phyloP scores from a whole-genome alignment of 2,113 vertebrate genomes.

The Lophochroa leadbeateri region DNA sequence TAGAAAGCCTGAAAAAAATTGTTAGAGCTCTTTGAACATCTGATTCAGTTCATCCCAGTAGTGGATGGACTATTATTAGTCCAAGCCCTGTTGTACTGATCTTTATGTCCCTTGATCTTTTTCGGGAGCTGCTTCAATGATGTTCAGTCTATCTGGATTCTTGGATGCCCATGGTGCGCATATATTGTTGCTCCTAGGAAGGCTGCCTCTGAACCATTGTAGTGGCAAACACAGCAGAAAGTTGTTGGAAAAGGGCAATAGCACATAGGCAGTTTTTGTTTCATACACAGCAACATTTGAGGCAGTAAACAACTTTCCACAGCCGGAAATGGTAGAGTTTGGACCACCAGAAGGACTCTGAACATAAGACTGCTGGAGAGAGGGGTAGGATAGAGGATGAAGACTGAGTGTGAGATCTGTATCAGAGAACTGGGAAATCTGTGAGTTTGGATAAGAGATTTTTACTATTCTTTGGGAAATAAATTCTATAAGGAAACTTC shows the following conservation, averaged over 20 bases:
- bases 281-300: neutral
- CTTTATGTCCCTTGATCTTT: slow-evolving; percentile 1
- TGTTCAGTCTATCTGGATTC: neutral
- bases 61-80: slow-evolving; percentile 11
- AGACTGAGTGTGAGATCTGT: neutral
- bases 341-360: neutral
- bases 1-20: neutral
- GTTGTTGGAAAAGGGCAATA: neutral
- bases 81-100: neutral
- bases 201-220: neutral
- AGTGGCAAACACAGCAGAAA: neutral
- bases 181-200: neutral
- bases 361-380: neutral
- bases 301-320: neutral
- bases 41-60: neutral
- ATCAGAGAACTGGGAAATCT: neutral
- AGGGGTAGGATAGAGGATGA: neutral
- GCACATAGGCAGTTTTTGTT: neutral
- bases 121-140: neutral
- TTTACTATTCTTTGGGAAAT: neutral
- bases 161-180: accelerated
- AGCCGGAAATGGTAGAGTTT: neutral
- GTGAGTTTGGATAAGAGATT: neutral
- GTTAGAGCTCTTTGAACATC: neutral
- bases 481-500: neutral